Base-by-base conservation (phyloP, 2,888 invertebrate genomes). In the Aphelenchoides bicaudatus region DNA sequence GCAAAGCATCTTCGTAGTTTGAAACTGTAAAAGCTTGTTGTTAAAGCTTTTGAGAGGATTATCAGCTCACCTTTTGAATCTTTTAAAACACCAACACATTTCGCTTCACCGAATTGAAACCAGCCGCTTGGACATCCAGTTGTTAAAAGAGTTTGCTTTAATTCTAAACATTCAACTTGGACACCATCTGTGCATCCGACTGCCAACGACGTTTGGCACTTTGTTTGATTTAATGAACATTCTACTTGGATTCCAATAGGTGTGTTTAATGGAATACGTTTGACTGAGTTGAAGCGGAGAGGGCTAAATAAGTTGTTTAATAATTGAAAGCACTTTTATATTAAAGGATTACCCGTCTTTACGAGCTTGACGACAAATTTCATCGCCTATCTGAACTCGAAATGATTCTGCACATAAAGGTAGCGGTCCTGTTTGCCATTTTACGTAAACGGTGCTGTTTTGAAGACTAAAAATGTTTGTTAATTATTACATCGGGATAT, bases 371-470 rank as follows among this genome's bases (percentile, higher is more conserved):
- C 43, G 10, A 25, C 43, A 43, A 21, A 43, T 43, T n/a, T 43
- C 43, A n/a, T 21, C 23, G 10, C 43, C 43, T 10, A 43, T 21
- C 16, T 6, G 16, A 6, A 43, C 43, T 10, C 43, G 43, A 43
- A 43, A 43, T 25, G 43, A 43, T 10, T 43, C 43, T 19, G 43
- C 43, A n/a, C 43, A 43, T n/a, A 43, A n/a, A n/a, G n/a, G n/a
- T n/a, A n/a, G n/a, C n/a, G n/a, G n/a, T n/a, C n/a, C n/a, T n/a
- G n/a, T n/a, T n/a, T n/a, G n/a, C n/a, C n/a, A n/a, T n/a, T n/a
- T n/a, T n/a, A n/a, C n/a, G n/a, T n/a, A n/a, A n/a, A n/a, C n/a
- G n/a, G n/a, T n/a, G n/a, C n/a, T n/a, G n/a, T n/a, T n/a, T n/a
- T n/a, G n/a, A n/a, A n/a, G n/a, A n/a, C n/a, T n/a, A n/a, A n/a